phyloP scores from a whole-genome alignment of 2,888 invertebrate species.

The Polyploca ridens region DNA sequence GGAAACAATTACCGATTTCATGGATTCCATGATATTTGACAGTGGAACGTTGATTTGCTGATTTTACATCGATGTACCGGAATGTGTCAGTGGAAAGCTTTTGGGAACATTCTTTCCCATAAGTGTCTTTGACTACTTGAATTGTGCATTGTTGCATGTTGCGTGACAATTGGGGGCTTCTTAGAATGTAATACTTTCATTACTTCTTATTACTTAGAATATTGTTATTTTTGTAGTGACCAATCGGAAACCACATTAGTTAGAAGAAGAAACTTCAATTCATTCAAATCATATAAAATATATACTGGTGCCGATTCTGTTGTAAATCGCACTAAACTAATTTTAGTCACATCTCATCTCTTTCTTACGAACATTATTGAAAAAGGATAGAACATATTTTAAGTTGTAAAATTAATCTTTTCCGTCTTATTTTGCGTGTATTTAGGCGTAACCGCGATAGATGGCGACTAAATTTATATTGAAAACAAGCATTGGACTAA shows the following conservation, averaged over 20 bases:
- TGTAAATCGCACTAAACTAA: too few relatives aligned
- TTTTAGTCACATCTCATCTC: too few relatives aligned
- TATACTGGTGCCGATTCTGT: too few relatives aligned
- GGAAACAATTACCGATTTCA: slow-evolving; percentile 62
- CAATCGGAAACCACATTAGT: background rate
- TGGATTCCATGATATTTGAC: slow-evolving; percentile 56
- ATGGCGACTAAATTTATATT: too few relatives aligned
- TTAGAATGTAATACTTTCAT: background rate
- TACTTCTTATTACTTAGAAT: background rate
- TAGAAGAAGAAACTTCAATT: background rate
- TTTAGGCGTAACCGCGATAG: too few relatives aligned
- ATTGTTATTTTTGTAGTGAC: background rate
- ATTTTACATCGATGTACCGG: background rate
- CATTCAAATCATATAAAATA: too few relatives aligned
- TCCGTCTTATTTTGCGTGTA: too few relatives aligned
- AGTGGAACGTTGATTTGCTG: slow-evolving; percentile 28
- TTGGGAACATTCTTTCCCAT: background rate
- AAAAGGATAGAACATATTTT: too few relatives aligned
- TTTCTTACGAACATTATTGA: too few relatives aligned
- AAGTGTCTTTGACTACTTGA: slow-evolving; percentile 1
- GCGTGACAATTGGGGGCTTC: background rate
- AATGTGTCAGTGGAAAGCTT: slow-evolving; percentile 8
- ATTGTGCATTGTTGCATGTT: slow-evolving; percentile 2
- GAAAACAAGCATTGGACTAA: too few relatives aligned
- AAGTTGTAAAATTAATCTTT: too few relatives aligned